A percentile compares a stretch with the other conserved stretches of the same genome.
Evolutionary conservation across 2,797 vertebrate genomes (phyloP).

Genomic region (Leptoclinus maculatus): DNA sequence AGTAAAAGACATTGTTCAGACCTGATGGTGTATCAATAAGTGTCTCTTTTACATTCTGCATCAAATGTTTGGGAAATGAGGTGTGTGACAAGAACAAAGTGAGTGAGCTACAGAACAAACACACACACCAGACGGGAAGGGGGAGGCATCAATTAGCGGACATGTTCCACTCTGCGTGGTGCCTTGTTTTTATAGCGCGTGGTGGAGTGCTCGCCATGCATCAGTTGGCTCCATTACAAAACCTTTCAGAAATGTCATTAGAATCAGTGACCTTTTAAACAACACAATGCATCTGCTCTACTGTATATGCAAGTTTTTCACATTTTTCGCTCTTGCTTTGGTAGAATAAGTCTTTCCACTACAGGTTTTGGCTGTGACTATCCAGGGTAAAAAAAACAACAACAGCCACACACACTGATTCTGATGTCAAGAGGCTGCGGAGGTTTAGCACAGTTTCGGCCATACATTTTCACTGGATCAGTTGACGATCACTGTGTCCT

Average conservation of each 20-base stretch:
- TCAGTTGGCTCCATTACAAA: constrained; percentile 62
- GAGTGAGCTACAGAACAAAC: constrained; percentile 16
- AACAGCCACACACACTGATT: not conserved
- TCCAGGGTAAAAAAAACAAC: not conserved
- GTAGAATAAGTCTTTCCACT: not conserved
- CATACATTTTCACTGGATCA: constrained; percentile 30
- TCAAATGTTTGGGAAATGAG: constrained; percentile 55
- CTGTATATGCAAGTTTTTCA: constrained; percentile 19
- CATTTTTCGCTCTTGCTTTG: not conserved
- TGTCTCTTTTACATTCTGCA: constrained; percentile 45
- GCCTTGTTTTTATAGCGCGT: constrained; percentile 43
- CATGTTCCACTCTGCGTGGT: constrained; percentile 42
- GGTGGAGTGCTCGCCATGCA: constrained; percentile 51
- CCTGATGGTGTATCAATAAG: constrained; percentile 59
- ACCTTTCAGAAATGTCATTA: constrained; percentile 75
- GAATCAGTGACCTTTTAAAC: constrained; percentile 78
- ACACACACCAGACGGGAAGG: constrained; percentile 22
- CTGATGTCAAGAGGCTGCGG: constrained; percentile 25
- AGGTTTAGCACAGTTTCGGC: not conserved
- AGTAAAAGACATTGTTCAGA: constrained; percentile 58
- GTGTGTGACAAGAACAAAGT: constrained; percentile 55
- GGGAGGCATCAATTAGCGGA: constrained; percentile 65
- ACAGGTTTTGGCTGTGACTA: not conserved
- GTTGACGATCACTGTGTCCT: constrained; percentile 24
- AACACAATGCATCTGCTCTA: constrained; percentile 30